Conservation (phyloP, 2,797 vertebrate genomes). For the Perodicticus potto region DNA sequence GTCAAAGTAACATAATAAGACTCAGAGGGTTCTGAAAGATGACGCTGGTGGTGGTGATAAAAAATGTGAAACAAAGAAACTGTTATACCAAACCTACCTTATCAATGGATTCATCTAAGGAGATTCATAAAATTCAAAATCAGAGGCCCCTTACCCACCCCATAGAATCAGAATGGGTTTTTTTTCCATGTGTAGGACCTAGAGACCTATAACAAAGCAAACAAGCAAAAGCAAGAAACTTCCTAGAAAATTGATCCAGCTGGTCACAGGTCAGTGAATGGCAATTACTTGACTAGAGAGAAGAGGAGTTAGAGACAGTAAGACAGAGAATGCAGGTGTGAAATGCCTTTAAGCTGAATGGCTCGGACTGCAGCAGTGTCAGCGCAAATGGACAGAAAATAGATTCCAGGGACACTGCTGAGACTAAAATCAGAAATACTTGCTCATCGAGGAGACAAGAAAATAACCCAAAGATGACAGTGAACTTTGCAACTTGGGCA, state of each 20-base stretch:
- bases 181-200: neutral
- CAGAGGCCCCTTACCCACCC: neutral
- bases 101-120: neutral
- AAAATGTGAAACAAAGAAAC: neutral
- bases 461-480: neutral
- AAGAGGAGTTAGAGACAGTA: neutral
- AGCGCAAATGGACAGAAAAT: neutral
- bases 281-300: neutral
- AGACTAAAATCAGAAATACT: neutral
- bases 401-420: neutral
- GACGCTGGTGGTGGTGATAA: neutral
- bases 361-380: neutral
- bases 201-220: neutral
- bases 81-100: neutral
- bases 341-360: neutral
- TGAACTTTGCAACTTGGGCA: neutral
- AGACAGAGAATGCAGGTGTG: neutral
- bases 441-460: neutral
- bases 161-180: neutral
- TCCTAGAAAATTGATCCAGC: neutral
- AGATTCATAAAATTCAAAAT: conserved; percentile 4
- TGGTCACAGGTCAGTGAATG: neutral
- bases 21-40: neutral
- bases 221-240: neutral
- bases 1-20: neutral